Conservation (phyloP, 2,113 vertebrate genomes). For the Myotis yumanensis region DNA sequence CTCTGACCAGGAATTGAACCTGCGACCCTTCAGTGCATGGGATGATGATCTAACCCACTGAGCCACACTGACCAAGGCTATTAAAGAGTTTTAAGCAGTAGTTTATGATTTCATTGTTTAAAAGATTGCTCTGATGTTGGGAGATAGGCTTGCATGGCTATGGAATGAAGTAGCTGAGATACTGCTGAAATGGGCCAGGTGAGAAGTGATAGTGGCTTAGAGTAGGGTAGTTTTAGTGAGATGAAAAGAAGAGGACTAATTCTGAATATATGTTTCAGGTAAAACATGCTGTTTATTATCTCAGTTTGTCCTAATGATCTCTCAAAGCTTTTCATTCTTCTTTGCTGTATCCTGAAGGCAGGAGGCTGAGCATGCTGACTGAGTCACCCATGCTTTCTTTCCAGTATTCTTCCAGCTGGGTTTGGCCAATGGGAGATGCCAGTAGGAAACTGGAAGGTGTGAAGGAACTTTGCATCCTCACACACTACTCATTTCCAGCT, state of each 20-base stretch:
- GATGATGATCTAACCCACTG: too few relatives aligned
- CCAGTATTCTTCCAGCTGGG: not conserved
- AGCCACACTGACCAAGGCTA: not conserved
- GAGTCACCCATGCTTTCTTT: not conserved
- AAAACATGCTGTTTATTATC: not conserved
- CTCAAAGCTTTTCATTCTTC: not conserved
- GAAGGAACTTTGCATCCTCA: not conserved
- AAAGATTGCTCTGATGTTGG: not conserved
- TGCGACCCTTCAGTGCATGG: too few relatives aligned
- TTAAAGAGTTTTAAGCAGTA: not conserved
- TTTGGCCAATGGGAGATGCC: not conserved
- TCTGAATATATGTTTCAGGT: not conserved
- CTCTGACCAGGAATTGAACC: too few relatives aligned
- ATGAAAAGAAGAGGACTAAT: not conserved
- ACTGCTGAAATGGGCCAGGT: not conserved
- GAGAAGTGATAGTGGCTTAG: not conserved
- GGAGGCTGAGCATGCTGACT: not conserved
- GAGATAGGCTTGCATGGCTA: not conserved
- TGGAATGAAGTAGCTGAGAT: not conserved
- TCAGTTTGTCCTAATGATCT: not conserved
- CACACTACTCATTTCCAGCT: too few relatives aligned
- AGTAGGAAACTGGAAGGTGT: not conserved
- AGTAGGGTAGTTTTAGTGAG: not conserved
- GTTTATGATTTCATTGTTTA: not conserved
- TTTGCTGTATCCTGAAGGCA: not conserved